Evolutionary conservation across 2,888 invertebrate genomes (phyloP), one percentile per base, ranked within the genome.

Genomic region (Homarus gammarus): DNA sequence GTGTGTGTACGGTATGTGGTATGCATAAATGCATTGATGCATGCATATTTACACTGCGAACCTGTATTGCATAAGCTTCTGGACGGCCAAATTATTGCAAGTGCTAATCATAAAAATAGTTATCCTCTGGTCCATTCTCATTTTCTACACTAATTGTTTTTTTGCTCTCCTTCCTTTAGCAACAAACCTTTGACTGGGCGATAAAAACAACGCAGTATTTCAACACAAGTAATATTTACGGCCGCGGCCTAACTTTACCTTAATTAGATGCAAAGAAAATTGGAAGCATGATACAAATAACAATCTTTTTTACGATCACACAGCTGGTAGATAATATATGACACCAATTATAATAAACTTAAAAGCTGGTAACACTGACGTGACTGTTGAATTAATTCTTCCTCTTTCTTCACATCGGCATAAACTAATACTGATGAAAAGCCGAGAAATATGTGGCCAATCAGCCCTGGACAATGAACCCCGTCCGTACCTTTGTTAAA

Each of bases 311-410:
- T 56, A 18, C 22, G 56, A 56, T 56, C 56, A 18, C 18, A 56
- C 56, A n/a, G 56, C 12, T 15, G 22, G 56, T 56, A 22, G 22
- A 56, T 51, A 78, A 56, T 56, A 56, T 36, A 78, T 56, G 56
- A 31, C 51, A 22, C 78, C 78, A 78, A 78, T 78, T 78, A 78
- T 78, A 78, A 78, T 78, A 78, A 56, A 56, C 56, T 51, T 56
- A 56, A 56, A 56, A 18, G 0, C 1, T 22, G 56, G 22, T 56
- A 12, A 18, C 56, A 10, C 44, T 49, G 78, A 38, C 36, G 36
- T 56, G 56, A 78, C 78, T 33, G 33, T 49, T 51, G 49, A 49
- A 77, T 40, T 78, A 36, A 36, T 56, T 56, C 61, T 31, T 56
- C 36, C 56, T 78, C 36, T 22, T 51, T 33, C 22, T 56, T 22